Evolutionary conservation across 2,888 invertebrate species (phyloP).

Genomic region (Tetanocera ferruginea): DNA sequence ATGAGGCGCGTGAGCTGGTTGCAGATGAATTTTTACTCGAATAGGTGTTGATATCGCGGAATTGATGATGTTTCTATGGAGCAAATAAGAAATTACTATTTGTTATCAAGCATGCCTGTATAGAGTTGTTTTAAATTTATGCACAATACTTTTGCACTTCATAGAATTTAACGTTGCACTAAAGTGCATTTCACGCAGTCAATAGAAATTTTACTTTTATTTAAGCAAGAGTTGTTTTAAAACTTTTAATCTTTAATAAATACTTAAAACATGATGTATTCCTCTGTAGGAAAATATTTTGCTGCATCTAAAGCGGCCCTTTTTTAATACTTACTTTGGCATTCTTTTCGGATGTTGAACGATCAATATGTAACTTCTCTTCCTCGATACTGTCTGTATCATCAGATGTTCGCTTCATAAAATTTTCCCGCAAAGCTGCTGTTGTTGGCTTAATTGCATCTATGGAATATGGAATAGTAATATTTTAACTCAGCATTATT

Average conservation of each 20-base stretch:
- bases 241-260: too few relatives aligned
- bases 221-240: too few relatives aligned
- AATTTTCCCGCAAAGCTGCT: neutral
- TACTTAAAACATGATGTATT: too few relatives aligned
- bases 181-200: neutral
- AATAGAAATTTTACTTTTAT: neutral
- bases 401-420: conserved; percentile 54
- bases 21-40: conserved; percentile 63
- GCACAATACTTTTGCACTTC: too few relatives aligned
- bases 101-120: neutral
- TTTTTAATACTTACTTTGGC: conserved; percentile 56
- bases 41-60: conserved; percentile 56
- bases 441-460: conserved; percentile 15
- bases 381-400: conserved; percentile 74
- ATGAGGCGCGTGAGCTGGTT: conserved; percentile 64
- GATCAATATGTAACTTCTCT: conserved; percentile 78
- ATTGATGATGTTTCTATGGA: conserved; percentile 43
- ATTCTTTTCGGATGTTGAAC: conserved; percentile 72
- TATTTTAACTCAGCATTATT: neutral
- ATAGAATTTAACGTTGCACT: too few relatives aligned
- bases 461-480: neutral
- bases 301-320: too few relatives aligned
- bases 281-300: too few relatives aligned
- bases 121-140: neutral
- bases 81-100: neutral